Conservation (phyloP, 2,797 vertebrate species). For the Prunella strophiata region DNA sequence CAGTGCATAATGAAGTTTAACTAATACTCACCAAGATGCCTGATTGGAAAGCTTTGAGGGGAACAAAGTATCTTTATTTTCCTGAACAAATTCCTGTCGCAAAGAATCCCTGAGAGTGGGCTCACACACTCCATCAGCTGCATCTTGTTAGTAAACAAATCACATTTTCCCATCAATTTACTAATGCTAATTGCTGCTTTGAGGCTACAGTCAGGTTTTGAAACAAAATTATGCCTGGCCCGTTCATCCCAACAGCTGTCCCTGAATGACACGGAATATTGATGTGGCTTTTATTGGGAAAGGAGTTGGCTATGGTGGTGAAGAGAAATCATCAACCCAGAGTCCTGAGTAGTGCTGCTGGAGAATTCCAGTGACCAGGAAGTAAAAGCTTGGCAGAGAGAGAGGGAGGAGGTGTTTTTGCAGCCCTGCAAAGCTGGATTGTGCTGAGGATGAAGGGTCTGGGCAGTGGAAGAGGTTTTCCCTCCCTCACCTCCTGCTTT, state of each 20-base stretch:
- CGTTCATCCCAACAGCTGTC: slow-evolving; percentile 22
- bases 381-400: rapidly evolving
- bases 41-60: neutral
- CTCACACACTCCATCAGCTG: slow-evolving; percentile 12
- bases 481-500: neutral
- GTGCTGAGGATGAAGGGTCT: neutral
- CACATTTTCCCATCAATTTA: slow-evolving; percentile 43
- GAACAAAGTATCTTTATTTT: slow-evolving; percentile 18
- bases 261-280: slow-evolving; percentile 13
- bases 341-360: neutral
- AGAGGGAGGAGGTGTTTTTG: neutral
- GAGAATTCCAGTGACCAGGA: neutral
- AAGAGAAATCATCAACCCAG: neutral
- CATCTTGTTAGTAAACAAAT: slow-evolving; percentile 58
- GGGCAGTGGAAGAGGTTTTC: neutral
- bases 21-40: neutral
- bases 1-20: neutral
- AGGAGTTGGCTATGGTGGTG: neutral
- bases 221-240: slow-evolving; percentile 19
- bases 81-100: neutral
- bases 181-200: slow-evolving; percentile 53
- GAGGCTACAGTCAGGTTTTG: slow-evolving; percentile 46
- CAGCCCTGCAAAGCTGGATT: neutral
- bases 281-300: neutral
- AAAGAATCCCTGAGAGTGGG: neutral